Conservation (phyloP, 2,797 vertebrate species). For the Diglossa cyanea region DNA sequence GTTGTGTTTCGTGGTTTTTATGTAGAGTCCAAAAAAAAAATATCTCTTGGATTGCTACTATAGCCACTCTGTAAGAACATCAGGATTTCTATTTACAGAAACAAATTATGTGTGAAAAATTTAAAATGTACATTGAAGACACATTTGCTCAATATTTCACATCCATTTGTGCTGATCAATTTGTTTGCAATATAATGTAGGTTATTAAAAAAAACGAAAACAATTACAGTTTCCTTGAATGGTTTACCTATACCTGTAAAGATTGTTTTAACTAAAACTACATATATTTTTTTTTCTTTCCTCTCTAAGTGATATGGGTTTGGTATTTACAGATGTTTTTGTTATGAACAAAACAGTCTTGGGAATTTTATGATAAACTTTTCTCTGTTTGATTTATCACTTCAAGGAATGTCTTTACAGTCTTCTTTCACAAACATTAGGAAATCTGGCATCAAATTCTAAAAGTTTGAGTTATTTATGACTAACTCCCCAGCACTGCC, state of each 20-base stretch:
- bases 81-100: not conserved
- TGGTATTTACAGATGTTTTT: slow-evolving; percentile 20
- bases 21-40: not conserved
- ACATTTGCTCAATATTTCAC: not conserved
- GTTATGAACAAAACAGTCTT: not conserved
- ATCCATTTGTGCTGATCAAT: not conserved
- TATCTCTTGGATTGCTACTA: not conserved
- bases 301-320: not conserved
- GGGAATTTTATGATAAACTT: slow-evolving; percentile 19
- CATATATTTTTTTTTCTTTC: not conserved
- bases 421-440: not conserved
- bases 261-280: not conserved
- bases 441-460: slow-evolving; percentile 29
- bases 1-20: not conserved
- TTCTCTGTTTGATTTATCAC: slow-evolving; percentile 24
- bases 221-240: not conserved
- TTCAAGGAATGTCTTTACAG: not conserved
- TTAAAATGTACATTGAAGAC: not conserved
- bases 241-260: not conserved
- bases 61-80: not conserved
- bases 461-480: slow-evolving; percentile 33
- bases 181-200: not conserved
- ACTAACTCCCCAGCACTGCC: not conserved
- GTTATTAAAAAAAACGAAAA: not conserved
- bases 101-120: not conserved